phyloP scores from a whole-genome alignment of 1,140 invertebrate genomes.

The Pachyrhynchus sulphureomaculatus region DNA sequence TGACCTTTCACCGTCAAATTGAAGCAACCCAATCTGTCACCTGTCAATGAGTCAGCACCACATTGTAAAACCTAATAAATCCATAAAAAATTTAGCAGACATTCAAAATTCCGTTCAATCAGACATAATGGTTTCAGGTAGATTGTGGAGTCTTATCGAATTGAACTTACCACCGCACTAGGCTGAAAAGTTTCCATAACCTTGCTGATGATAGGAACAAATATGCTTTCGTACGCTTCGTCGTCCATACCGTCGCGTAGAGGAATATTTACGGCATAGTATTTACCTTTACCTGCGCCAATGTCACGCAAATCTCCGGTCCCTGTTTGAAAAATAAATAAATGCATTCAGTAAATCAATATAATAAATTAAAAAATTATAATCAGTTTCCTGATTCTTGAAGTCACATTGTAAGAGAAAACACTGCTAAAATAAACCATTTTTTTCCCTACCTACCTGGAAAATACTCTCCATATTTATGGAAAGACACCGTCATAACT shows the following conservation, averaged over 20 bases:
- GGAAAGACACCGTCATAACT: conserved; percentile 92
- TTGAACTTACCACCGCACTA: conserved; percentile 77
- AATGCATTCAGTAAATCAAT: too few species aligned
- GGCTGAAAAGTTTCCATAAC: conserved; percentile 98
- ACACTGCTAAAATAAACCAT: too few species aligned
- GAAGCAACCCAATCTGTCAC: conserved; percentile 96
- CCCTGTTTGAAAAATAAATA: too few species aligned
- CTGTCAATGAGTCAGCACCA: conserved; percentile 96
- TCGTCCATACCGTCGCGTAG: conserved; percentile 98
- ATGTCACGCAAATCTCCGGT: conserved; percentile 93
- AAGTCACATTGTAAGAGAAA: too few species aligned
- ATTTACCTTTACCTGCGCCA: conserved; percentile 98
- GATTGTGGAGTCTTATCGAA: too few species aligned
- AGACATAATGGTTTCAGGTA: too few species aligned
- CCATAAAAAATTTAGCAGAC: background rate
- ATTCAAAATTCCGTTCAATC: too few species aligned
- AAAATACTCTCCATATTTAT: conserved; percentile 93
- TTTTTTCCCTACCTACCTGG: conserved; percentile 58
- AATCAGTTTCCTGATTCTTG: too few species aligned
- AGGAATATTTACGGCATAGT: conserved; percentile 99
- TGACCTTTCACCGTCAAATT: conserved; percentile 97
- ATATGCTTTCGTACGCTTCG: conserved; percentile 96
- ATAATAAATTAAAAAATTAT: too few species aligned
- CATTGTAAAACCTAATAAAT: conserved; percentile 79
- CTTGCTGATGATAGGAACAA: conserved; percentile 96